Conservation (phyloP, 2,888 invertebrate genomes). For the Temnothorax unifasciatus region DNA sequence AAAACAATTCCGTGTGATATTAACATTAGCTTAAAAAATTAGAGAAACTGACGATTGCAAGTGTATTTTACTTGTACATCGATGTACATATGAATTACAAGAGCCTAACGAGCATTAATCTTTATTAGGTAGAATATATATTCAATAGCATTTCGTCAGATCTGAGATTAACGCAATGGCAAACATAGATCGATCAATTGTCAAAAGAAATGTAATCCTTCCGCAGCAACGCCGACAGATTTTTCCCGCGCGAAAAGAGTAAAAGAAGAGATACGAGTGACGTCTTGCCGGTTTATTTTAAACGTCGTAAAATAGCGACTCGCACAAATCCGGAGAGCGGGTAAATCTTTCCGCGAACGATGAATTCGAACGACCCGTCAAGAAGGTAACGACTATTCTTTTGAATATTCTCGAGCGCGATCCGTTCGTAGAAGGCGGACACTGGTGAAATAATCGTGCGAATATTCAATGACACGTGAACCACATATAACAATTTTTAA, state of each 20-base stretch:
- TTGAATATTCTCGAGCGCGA: constrained; percentile 48
- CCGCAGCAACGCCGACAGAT: background rate
- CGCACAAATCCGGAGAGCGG: constrained; percentile 33
- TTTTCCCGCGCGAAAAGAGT: background rate
- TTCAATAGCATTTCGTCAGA: background rate
- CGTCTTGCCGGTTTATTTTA: constrained; percentile 14
- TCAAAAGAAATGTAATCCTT: background rate
- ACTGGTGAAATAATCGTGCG: constrained; percentile 20
- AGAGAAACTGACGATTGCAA: background rate
- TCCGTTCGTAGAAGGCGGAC: constrained; percentile 43
- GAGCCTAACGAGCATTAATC: background rate
- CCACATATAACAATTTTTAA: constrained; percentile 22
- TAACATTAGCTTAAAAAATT: background rate
- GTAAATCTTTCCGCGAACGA: constrained; percentile 62
- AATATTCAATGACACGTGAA: constrained; percentile 46
- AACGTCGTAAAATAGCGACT: constrained; percentile 48
- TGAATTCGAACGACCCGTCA: constrained; percentile 54
- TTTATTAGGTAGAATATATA: background rate
- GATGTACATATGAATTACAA: background rate
- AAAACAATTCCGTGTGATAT: background rate
- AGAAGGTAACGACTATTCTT: constrained; percentile 65
- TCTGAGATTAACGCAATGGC: background rate
- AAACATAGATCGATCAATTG: background rate
- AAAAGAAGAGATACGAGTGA: background rate
- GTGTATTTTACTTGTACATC: background rate